phyloP scores from a whole-genome alignment of 2,797 vertebrate genomes.

The Malacoraja senta region DNA sequence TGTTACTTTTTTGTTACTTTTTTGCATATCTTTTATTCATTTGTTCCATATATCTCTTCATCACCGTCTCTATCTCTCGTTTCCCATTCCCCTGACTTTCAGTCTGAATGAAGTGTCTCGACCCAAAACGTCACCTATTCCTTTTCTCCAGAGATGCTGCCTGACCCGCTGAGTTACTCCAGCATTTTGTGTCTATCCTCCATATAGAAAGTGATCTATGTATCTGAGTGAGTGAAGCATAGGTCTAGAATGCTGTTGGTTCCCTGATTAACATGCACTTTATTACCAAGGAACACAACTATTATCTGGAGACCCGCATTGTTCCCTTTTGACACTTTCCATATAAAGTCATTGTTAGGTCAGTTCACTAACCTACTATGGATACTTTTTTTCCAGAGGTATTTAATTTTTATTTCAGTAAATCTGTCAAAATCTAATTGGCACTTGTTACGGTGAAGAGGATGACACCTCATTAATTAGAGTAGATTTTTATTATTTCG shows the following conservation, averaged over 20 bases:
- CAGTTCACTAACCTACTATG: not conserved
- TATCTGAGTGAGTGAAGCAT: not conserved
- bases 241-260: not conserved
- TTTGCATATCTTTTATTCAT: too few relatives aligned
- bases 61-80: too few relatives aligned
- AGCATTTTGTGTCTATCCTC: too few relatives aligned
- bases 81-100: too few relatives aligned
- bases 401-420: constrained; percentile 22
- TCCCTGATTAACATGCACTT: not conserved
- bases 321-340: not conserved
- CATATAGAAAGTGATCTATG: not conserved
- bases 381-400: not conserved
- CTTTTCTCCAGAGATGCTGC: too few relatives aligned
- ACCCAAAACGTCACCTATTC: too few relatives aligned
- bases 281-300: not conserved
- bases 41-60: too few relatives aligned
- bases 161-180: too few relatives aligned
- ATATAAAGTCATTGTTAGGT: not conserved
- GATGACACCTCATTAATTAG: constrained; percentile 21
- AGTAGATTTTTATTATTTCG: not conserved
- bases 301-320: not conserved
- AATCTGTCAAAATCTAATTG: constrained; percentile 25
- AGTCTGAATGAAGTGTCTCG: too few relatives aligned
- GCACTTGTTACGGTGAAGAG: constrained; percentile 9
- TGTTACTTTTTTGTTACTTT: too few relatives aligned